A percentile compares a stretch with the other conserved stretches of the same genome.
Conservation (phyloP, 2,113 vertebrate species). For the Elachura formosa region DNA sequence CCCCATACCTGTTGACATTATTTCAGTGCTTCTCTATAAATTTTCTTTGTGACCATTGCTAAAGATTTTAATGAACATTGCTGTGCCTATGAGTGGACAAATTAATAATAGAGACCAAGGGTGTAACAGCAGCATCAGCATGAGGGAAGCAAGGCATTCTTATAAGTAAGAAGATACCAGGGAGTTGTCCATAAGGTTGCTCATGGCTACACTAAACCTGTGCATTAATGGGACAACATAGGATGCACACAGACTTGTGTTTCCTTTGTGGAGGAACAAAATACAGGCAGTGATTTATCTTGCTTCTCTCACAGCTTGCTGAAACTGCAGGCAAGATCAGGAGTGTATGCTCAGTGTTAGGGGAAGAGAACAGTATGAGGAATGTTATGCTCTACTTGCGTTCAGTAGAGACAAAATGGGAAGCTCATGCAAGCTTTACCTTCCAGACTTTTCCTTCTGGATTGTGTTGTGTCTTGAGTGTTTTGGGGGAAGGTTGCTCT, state of each 20-base stretch:
- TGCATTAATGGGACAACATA: neutral
- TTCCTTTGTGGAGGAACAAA: neutral
- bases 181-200: rapidly evolving
- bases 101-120: neutral
- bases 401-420: neutral
- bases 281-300: neutral
- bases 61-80: neutral
- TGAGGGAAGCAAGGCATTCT: neutral
- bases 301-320: neutral
- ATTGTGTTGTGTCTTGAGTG: neutral
- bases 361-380: neutral
- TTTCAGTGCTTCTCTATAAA: neutral
- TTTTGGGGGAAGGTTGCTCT: neutral
- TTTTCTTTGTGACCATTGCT: neutral
- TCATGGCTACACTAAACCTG: neutral
- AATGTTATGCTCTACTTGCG: neutral
- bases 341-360: neutral
- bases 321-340: neutral
- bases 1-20: neutral
- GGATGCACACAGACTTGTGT: neutral
- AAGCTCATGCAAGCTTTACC: neutral
- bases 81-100: neutral
- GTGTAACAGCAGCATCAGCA: rapidly evolving
- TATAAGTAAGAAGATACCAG: neutral
- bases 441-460: neutral